phyloP scores from a whole-genome alignment of 2,113 vertebrate species.

The Opisthocomus hoazin region DNA sequence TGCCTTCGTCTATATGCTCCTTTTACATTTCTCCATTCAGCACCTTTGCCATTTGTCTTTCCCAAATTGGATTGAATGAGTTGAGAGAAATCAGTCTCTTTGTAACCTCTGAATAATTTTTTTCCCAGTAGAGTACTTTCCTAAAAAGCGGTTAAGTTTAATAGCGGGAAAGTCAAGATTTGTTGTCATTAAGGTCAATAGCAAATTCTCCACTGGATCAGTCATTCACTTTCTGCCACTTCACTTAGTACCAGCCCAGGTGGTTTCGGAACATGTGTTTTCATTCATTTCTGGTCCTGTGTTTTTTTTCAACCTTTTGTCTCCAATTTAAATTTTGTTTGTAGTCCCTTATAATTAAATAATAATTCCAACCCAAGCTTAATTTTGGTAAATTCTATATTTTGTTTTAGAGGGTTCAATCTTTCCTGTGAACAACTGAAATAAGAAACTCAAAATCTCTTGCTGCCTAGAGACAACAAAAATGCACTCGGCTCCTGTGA shows the following conservation, averaged over 20 bases:
- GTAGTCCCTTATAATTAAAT: neutral
- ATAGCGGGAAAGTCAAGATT: neutral
- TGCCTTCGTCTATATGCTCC: neutral
- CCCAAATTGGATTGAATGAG: neutral
- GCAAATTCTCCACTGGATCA: neutral
- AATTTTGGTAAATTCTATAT: neutral
- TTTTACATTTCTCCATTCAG: neutral
- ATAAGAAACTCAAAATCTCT: neutral
- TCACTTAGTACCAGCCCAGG: neutral
- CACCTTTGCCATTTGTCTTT: conserved; percentile 24
- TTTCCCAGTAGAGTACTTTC: neutral
- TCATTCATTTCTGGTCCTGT: neutral
- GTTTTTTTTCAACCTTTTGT: neutral
- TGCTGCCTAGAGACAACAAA: neutral
- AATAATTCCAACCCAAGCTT: neutral
- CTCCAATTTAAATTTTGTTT: neutral
- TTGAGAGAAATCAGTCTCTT: conserved; percentile 7
- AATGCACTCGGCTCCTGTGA: neutral
- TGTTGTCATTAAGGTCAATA: neutral
- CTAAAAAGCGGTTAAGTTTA: neutral
- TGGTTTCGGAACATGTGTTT: neutral
- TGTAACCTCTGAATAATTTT: neutral
- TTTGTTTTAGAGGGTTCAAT: neutral
- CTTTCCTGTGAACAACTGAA: neutral
- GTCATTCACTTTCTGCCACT: neutral